Base-by-base conservation (phyloP, 2,888 invertebrate species). In the Mongoloraphidia duomilia region DNA sequence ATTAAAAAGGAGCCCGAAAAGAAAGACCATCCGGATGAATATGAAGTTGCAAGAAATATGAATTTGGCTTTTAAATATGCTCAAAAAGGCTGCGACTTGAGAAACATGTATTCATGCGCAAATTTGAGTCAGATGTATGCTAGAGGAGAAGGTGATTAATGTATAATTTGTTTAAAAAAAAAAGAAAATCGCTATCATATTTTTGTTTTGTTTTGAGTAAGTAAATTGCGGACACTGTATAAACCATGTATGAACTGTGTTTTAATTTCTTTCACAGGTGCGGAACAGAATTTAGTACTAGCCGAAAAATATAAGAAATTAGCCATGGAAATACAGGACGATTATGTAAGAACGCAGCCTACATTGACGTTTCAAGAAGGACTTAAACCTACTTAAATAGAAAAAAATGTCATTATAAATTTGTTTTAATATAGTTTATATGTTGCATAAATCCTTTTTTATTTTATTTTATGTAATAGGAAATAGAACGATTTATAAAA, bases 81-180 rank as follows among this genome's bases (percentile, higher is more conserved):
- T 0, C 67, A 75, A 50, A 83, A 80, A 64, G 88, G 84, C 0
- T 97, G 96, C 64, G 84, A 91, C 53, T 67, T 82, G 1, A 86
- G 84, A 1, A 85, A 92, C 61, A 79, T 90, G 63, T 85, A 83
- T 61, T 87, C 89, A 0, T 97, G 97, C 70, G 84, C 84, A 0
- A 95, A 95, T 70, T 71, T 94, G 1, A 84, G 91, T 61, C 79
- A 85, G 65, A 91, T 92, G 86, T 87, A 88, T 63, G 74, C 75
- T 35, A 79, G 78, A 62, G 92, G 92, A 11, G 88, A 93, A 54
- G 93, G 93, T 63, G 54, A 53, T 17, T 34, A 37, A 12, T 41
- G 34, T n/a, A 12, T 47, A 42, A 14, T 33, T 40, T 36, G 50
- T 38, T 50, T 14, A 1, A 1, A 35, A 40, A 38, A 36, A 41